Base-by-base conservation (phyloP, 2,888 invertebrate species). In the Automeris io region DNA sequence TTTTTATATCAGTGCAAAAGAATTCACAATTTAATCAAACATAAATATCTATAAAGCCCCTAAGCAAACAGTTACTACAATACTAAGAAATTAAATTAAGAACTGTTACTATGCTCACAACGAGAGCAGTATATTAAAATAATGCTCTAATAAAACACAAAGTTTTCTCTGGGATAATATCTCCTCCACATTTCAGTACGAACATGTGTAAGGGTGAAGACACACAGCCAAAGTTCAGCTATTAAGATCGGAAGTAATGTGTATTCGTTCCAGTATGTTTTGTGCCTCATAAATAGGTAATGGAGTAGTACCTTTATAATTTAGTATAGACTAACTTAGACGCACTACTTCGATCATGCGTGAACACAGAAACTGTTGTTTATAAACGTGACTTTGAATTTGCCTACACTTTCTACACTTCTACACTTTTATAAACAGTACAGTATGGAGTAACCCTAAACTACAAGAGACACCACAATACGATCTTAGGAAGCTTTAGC, bases 81-180 rank as follows among this genome's bases (percentile, higher is more conserved):
- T 23, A 3, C 12, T 16, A 13, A 9, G 23, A 23, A 22, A 23
- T 34, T n/a, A 34, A 23, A 16, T 34, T 23, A 33, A 34, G n/a
- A 6, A 4, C 7, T 29, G 2, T 51, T 41, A 57, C 47, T 51
- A 52, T 54, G 51, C 55, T 48, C 51, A 47, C 53, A 64, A 67
- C 65, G 60, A 59, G 46, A 32, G 46, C 50, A 56, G 49, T 60
- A 57, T 62, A 70, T 69, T 66, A 66, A 58, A 67, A 67, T 65
- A 67, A 64, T 66, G 52, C 41, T 31, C 47, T 46, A 40, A 57
- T 67, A 66, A 68, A 68, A 59, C 56, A 52, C 40, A 33, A 61
- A 65, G 57, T 66, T 67, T 61, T 52, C 54, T 41, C 44, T 44
- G 47, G 29, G 47, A 57, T 60, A 31, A 37, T 16, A 13, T 22